These are phyloP conservation scores for Chloroceryle aenea DNA, from an alignment of 2,113 vertebrate species.

Conservation along the genomic window DNA sequence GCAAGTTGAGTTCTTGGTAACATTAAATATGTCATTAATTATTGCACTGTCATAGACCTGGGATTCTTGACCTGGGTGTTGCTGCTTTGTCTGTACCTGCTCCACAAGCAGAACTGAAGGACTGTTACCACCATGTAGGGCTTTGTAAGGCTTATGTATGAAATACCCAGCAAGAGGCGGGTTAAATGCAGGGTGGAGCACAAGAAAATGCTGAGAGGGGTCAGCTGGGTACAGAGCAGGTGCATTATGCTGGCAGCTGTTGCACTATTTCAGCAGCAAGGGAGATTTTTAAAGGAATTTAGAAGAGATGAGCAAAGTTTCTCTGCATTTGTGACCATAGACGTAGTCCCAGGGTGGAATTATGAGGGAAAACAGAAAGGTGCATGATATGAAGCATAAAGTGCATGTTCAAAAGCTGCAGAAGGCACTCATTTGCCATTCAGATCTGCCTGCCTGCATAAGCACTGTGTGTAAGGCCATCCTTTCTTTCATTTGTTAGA, in stretches of 20 bases:
- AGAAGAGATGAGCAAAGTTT: background rate
- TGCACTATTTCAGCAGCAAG: background rate
- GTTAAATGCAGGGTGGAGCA: background rate
- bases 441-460: background rate
- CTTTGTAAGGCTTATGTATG: rapidly evolving
- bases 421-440: background rate
- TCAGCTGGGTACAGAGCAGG: background rate
- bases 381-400: background rate
- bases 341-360: background rate
- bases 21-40: background rate
- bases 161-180: background rate
- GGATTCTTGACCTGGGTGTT: conserved; percentile 24
- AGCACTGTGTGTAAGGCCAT: background rate
- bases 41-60: background rate
- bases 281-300: background rate
- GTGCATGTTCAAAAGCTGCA: background rate
- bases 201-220: background rate
- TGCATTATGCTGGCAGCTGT: rapidly evolving
- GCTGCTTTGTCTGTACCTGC: background rate
- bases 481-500: background rate
- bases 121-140: rapidly evolving
- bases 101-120: rapidly evolving
- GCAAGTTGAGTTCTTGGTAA: background rate
- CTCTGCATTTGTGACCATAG: background rate
- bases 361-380: background rate